Conservation (phyloP, 37 sponge, comb jelly and placozoan genomes). For the Theonella swinhoei region DNA sequence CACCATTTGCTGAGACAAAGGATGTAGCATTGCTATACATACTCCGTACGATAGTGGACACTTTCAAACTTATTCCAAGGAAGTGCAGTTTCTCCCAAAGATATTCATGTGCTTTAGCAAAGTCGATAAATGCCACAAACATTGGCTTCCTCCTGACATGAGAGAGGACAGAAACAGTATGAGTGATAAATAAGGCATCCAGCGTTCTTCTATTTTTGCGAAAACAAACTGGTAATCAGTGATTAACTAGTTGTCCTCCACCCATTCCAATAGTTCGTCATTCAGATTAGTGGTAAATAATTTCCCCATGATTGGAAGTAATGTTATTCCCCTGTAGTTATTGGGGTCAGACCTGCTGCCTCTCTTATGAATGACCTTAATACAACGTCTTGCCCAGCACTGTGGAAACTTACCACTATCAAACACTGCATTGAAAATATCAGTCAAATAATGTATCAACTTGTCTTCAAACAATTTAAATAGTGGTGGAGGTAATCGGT, state of each 20-base stretch:
- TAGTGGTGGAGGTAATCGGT: not conserved
- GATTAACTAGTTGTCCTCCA: not conserved
- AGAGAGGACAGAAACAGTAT: not conserved
- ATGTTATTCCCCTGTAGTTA: not conserved
- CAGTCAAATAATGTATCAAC: not conserved
- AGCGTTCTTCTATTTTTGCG: not conserved
- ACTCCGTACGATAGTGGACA: not conserved
- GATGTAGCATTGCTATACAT: not conserved
- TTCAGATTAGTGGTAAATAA: not conserved
- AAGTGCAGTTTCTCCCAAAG: not conserved
- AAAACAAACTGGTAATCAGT: not conserved
- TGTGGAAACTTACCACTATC: not conserved
- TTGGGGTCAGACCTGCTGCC: not conserved
- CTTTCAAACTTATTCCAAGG: not conserved
- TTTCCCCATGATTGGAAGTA: not conserved
- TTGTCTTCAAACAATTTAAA: not conserved
- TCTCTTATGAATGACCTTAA: not conserved
- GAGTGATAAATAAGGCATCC: not conserved
- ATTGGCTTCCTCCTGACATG: not conserved
- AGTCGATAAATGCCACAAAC: not conserved
- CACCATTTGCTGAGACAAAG: not conserved
- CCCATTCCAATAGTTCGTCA: not conserved
- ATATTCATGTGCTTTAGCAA: not conserved
- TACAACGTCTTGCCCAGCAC: not conserved
- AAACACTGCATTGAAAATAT: not conserved